phyloP scores from a whole-genome alignment of 2,888 invertebrate genomes.

The Ophion slaviceki region DNA sequence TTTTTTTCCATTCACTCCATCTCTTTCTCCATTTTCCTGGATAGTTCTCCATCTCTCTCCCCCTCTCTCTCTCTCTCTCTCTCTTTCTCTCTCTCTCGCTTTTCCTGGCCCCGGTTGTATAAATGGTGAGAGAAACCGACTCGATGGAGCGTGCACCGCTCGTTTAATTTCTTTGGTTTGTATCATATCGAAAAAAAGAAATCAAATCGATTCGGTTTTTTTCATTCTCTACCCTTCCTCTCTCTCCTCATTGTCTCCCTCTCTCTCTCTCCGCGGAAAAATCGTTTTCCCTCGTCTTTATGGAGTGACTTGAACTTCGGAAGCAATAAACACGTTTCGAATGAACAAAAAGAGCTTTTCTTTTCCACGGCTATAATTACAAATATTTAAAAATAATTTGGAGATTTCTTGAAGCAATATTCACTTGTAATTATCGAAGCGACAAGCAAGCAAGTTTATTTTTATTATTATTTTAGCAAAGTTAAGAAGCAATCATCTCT shows the following conservation, averaged over 20 bases:
- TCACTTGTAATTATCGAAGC: too few species aligned
- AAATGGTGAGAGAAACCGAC: constrained; percentile 45
- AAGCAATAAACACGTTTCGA: not conserved
- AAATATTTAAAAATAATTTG: too few species aligned
- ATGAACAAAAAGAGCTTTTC: not conserved
- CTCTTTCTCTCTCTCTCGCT: constrained; percentile 36
- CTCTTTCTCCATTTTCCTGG: constrained; percentile 23
- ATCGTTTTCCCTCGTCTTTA: constrained; percentile 18
- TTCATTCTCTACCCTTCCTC: constrained; percentile 51
- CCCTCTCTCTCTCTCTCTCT: constrained; percentile 58
- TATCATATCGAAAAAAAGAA: constrained; percentile 56
- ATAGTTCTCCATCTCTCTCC: constrained; percentile 56
- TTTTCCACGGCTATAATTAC: too few species aligned
- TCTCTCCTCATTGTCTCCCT: constrained; percentile 30
- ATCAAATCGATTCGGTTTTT: constrained; percentile 49
- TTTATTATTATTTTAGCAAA: too few species aligned
- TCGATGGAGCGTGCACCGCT: constrained; percentile 61
- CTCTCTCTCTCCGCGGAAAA: constrained; percentile 28
- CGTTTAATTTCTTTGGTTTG: constrained; percentile 67
- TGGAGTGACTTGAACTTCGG: not conserved
- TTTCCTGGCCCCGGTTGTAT: not conserved
- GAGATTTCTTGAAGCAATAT: too few species aligned
- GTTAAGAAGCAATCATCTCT: too few species aligned
- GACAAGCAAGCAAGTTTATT: too few species aligned
- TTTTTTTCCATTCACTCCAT: constrained; percentile 43